Base-by-base conservation (phyloP, 1,140 invertebrate genomes). In the Stegodyphus dumicola region DNA sequence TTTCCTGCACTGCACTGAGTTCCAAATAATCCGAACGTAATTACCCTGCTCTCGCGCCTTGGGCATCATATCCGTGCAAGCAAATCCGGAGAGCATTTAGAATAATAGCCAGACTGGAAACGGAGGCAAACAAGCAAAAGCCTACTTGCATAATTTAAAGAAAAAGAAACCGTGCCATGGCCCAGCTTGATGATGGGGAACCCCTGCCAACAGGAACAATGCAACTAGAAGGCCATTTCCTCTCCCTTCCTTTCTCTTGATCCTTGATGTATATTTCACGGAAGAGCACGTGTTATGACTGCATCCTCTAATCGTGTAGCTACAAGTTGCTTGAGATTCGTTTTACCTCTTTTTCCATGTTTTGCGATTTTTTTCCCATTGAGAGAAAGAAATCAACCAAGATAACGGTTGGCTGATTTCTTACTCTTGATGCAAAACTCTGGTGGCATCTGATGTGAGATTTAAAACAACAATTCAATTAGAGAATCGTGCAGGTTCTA, bases 391-490 rank as follows among this genome's bases (percentile, higher is more conserved):
- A 33, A 33, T 33, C 33, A 33, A 33, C 33, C 33, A 33, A 33
- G 33, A 33, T 1, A 33, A 60, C 5, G 56, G 56, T 10, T 60
- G 15, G 56, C 15, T 60, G 56, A 60, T 60, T 60, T 60, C 56
- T 60, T 60, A 9, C 9, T 5, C 15, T 60, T 15, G 56, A 60
- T 60, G 56, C 56, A 60, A 60, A 60, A 60, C 56, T 60, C 56
- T 60, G 7, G 65, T 15, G 17, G 65, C 65, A 67, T 17, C 17
- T 67, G 65, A 67, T 54, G 56, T 73, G 54, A 77, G 74, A 73
- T 86, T 86, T 78, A 86, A 78, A 49, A 54, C 66, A 71, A 54
- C 84, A 78, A 86, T 73, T 86, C 84, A 86, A 86, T 86, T 86
- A 86, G 48, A 66, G 54, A 66, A 76, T 67, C 49, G 70, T 9